phyloP scores from a whole-genome alignment of 2,797 vertebrate species.

The Anisognathus igniventris region DNA sequence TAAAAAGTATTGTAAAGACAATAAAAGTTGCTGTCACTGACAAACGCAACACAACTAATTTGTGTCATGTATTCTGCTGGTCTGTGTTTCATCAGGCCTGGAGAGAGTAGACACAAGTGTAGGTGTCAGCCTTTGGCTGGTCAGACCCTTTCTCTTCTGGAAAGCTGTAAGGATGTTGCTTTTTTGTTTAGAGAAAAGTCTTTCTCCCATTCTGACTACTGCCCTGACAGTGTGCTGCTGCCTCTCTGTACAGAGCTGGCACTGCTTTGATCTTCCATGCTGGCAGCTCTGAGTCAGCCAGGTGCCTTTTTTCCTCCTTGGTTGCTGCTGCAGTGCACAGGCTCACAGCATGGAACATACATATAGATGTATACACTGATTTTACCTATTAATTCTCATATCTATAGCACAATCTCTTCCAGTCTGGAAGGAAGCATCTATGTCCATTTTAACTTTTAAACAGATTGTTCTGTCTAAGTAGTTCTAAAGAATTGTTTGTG shows the following conservation, averaged over 20 bases:
- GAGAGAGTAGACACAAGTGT: background rate
- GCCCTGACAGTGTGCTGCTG: background rate
- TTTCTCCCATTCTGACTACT: background rate
- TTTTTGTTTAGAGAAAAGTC: background rate
- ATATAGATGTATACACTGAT: background rate
- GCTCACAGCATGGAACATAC: background rate
- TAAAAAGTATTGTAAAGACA: background rate
- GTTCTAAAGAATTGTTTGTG: background rate
- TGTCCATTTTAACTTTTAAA: background rate
- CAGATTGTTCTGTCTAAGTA: background rate
- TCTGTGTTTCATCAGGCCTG: background rate
- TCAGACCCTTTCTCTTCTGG: background rate
- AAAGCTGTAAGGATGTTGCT: background rate
- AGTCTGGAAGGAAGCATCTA: background rate
- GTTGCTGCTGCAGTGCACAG: background rate
- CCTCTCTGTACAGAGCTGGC: fast-evolving
- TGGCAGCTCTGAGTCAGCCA: background rate
- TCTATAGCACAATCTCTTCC: background rate
- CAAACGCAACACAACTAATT: background rate
- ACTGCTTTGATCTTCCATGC: background rate
- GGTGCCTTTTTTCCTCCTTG: background rate
- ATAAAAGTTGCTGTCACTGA: background rate
- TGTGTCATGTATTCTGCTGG: background rate
- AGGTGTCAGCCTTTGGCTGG: background rate
- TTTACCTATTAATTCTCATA: background rate